Percentiles rank a stretch among this genome's conserved stretches.
These are phyloP conservation scores for Labia minor DNA, from an alignment of 2,888 invertebrate genomes.

Conservation along the genomic window DNA sequence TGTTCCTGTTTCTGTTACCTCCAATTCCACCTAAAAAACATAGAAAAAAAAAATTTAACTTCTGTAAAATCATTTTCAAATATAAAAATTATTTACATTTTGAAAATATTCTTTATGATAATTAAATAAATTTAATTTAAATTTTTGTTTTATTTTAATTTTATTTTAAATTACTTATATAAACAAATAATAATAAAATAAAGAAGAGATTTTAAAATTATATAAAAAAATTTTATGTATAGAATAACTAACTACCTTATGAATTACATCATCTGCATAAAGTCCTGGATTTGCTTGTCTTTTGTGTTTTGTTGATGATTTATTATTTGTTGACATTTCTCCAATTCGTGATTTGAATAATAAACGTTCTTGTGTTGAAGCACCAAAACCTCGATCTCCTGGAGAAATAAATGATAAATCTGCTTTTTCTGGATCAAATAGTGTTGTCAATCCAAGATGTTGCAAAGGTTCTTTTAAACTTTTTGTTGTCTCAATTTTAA, in stretches of 20 bases:
- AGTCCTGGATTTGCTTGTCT: constrained; percentile 47
- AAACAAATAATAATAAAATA: too few species aligned
- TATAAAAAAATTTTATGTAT: too few species aligned
- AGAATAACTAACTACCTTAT: too few species aligned
- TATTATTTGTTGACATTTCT: neutral
- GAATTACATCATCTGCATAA: constrained; percentile 50
- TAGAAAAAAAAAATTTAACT: neutral
- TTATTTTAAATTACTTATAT: too few species aligned
- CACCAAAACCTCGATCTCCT: too few species aligned
- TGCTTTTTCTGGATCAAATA: constrained; percentile 50
- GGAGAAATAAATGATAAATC: constrained; percentile 35
- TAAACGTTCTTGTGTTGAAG: neutral
- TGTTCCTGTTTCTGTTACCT: constrained; percentile 51
- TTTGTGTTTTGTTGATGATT: neutral
- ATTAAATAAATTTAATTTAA: too few species aligned
- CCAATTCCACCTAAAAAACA: constrained; percentile 37
- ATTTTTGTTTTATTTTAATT: too few species aligned
- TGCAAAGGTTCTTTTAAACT: constrained; percentile 46
- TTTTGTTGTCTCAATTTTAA: constrained; percentile 52
- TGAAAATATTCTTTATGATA: too few species aligned
- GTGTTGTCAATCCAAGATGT: constrained; percentile 46
- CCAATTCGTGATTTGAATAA: neutral
- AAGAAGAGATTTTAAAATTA: too few species aligned
- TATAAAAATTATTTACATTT: too few species aligned
- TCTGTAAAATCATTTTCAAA: constrained; percentile 29